Percentiles rank a stretch among this genome's conserved stretches.
phyloP scores from a whole-genome alignment of 2,888 invertebrate species.

The Dascillus cervinus region DNA sequence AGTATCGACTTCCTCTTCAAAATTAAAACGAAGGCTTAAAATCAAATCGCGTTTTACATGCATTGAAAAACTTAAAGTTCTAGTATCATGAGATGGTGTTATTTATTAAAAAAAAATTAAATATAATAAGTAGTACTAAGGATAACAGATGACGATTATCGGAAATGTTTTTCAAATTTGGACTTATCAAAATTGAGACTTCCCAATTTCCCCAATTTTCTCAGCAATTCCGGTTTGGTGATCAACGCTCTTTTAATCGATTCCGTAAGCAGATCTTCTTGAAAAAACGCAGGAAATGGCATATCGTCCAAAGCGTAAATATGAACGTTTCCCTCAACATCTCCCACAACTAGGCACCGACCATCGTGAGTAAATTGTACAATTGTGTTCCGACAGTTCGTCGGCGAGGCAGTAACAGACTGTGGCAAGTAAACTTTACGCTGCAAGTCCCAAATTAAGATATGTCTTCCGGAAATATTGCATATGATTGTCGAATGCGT shows the following conservation, averaged over 20 bases:
- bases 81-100: no score
- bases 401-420: slow-evolving; percentile 49
- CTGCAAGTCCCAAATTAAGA: slow-evolving; percentile 74
- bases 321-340: slow-evolving; percentile 57
- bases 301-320: slow-evolving; percentile 67
- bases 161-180: slow-evolving; percentile 4
- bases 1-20: no score
- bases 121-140: background rate
- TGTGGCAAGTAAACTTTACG: slow-evolving; percentile 63
- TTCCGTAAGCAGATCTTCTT: slow-evolving; percentile 53
- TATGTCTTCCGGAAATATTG: slow-evolving; percentile 54
- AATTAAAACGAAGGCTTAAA: no score
- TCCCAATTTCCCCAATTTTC: slow-evolving; percentile 52
- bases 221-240: slow-evolving; percentile 54
- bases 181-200: slow-evolving; percentile 15
- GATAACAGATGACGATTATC: background rate
- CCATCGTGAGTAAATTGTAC: slow-evolving; percentile 60
- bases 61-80: no score
- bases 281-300: slow-evolving; percentile 65
- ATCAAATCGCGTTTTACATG: no score
- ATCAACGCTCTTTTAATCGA: slow-evolving; percentile 56
- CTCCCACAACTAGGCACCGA: slow-evolving; percentile 61
- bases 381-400: slow-evolving; percentile 44
- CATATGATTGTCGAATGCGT: slow-evolving; percentile 68
- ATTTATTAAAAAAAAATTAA: no score